Evolutionary conservation across 2,888 invertebrate genomes (phyloP), one percentile per base, ranked within the genome.

Genomic region (Molanna angustata): DNA sequence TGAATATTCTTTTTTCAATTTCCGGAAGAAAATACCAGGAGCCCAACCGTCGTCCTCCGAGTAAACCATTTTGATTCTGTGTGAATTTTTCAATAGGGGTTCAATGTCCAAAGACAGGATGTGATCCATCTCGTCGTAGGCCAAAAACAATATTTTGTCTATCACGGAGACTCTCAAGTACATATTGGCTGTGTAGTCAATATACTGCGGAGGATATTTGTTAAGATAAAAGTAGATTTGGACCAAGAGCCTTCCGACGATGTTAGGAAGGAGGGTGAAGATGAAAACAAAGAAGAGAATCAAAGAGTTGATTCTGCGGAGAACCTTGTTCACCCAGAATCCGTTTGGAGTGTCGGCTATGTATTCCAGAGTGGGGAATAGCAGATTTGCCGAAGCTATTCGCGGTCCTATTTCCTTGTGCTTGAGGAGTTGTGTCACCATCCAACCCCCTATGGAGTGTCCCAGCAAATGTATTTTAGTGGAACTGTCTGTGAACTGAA

Each of bases 401-500:
- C 76, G 77, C 20, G 71, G 63, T 62, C 76, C 68, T 63, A 88
- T 69, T 21, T 72, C 66, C 3, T 79, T 72, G 58, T 83, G 71
- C 60, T 85, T 79, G 20, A 90, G 65, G 43, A 92, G 66, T 65
- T 93, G 85, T 51, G 93, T 66, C 57, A 85, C 79, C 64, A 94
- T 84, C 82, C 93, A 92, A 47, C 87, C 81, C 2, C 96, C 96
- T 64, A 95, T 90, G 0, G 95, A 95, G 76, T 96, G 95, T 1
- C 91, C 94, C 61, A 95, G 80, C 32, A 95, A 71, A 68, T 92
- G 86, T 33, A 96, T 68, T 66, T 80, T 85, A n/a, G 85, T 82
- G 64, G 83, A 76, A 58, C 76, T 69, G 49, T 91, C 88, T 58
- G 94, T 76, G 65, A 83, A 83, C 61, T 83, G 80, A 61, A 82